Conservation (phyloP, 2,797 vertebrate genomes). For the Echiichthys vipera region DNA sequence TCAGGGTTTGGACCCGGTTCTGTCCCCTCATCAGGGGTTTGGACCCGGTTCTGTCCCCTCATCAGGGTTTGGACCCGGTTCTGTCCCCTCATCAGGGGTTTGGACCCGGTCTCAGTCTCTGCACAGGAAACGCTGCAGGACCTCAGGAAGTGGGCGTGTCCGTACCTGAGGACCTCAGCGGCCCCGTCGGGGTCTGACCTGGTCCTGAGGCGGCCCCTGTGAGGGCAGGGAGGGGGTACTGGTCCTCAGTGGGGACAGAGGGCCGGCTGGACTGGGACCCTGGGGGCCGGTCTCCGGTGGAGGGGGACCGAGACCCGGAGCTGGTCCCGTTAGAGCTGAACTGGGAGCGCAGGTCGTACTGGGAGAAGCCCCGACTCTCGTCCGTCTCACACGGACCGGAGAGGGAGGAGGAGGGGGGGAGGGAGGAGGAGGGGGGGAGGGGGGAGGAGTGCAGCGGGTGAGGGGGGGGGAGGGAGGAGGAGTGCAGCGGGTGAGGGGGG, state of each 20-base stretch:
- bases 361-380: constrained; percentile 83
- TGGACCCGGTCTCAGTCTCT: too few relatives aligned
- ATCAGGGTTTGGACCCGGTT: too few relatives aligned
- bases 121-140: too few relatives aligned
- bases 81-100: too few relatives aligned
- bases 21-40: too few relatives aligned
- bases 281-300: constrained; percentile 4
- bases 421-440: constrained; percentile 14
- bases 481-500: constrained; percentile 37
- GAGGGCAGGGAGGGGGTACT: constrained; percentile 40
- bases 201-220: not conserved
- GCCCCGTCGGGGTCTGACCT: not conserved
- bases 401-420: constrained; percentile 8
- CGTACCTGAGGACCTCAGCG: too few relatives aligned
- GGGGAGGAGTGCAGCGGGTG: constrained; percentile 53
- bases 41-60: too few relatives aligned
- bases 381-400: constrained; percentile 81
- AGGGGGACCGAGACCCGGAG: not conserved
- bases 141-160: too few relatives aligned
- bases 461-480: constrained; percentile 29
- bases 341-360: constrained; percentile 58
- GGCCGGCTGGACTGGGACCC: constrained; percentile 16
- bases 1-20: too few relatives aligned
- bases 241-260: constrained; percentile 61
- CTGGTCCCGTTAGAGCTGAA: constrained; percentile 22